Conservation (phyloP, 2,888 invertebrate species). For the Stegophylla sp. region DNA sequence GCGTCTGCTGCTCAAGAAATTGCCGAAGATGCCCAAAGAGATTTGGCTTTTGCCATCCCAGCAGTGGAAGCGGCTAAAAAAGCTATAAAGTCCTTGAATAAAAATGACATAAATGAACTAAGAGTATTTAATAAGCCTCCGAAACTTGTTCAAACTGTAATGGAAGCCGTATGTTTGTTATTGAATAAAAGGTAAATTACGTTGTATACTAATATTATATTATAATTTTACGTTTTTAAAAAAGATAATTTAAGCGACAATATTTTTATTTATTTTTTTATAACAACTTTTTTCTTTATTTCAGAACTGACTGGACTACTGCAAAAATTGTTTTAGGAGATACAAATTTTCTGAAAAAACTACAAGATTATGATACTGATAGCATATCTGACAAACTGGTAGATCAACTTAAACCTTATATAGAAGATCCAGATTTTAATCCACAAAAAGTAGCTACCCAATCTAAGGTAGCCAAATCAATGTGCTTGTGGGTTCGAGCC, state of each 20-base stretch:
- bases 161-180: slow-evolving; percentile 86
- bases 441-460: slow-evolving; percentile 85
- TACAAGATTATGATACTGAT: slow-evolving; percentile 87
- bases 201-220: too few relatives aligned
- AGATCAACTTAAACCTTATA: slow-evolving; percentile 81
- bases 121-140: slow-evolving; percentile 73
- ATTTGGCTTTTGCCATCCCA: slow-evolving; percentile 85
- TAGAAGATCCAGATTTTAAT: slow-evolving; percentile 84
- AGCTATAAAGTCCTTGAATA: slow-evolving; percentile 84
- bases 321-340: slow-evolving; percentile 84
- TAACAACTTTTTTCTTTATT: neutral
- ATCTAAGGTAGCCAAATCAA: slow-evolving; percentile 85
- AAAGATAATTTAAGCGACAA: too few relatives aligned
- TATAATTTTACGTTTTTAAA: too few relatives aligned
- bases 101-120: slow-evolving; percentile 88
- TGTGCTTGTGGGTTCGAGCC: slow-evolving; percentile 92
- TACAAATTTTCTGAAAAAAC: slow-evolving; percentile 79
- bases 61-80: slow-evolving; percentile 84
- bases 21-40: slow-evolving; percentile 84
- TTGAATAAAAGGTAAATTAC: too few relatives aligned
- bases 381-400: slow-evolving; percentile 78
- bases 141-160: slow-evolving; percentile 82
- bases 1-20: slow-evolving; percentile 82
- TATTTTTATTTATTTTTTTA: neutral
- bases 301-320: slow-evolving; percentile 78